These are phyloP conservation scores for Phrynocephalus versicolor DNA, from an alignment of 2,113 vertebrate genomes.

Conservation along the genomic window DNA sequence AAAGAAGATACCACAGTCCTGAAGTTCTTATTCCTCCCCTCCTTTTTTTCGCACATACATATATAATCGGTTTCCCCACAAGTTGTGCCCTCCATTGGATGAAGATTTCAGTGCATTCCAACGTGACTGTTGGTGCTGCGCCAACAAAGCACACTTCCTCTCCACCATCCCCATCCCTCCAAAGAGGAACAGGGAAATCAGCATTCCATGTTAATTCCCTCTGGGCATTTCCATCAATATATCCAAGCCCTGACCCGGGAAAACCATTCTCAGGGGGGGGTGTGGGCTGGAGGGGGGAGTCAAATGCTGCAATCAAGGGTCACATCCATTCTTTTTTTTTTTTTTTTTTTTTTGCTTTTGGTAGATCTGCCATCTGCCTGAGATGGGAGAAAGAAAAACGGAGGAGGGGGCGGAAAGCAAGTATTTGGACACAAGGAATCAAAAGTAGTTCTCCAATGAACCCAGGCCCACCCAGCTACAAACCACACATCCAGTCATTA, in stretches of 20 bases:
- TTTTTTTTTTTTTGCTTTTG: no score
- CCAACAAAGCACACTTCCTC: neutral
- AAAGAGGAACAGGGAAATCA: conserved; percentile 5
- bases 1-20: conserved; percentile 36
- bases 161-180: neutral
- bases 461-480: neutral
- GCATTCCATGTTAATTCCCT: conserved; percentile 23
- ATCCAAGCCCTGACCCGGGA: neutral
- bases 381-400: neutral
- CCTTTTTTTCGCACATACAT: no score
- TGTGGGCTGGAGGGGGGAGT: no score
- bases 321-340: neutral
- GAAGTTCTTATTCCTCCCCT: conserved; percentile 48
- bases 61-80: no score
- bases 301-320: neutral
- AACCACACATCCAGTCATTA: neutral
- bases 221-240: conserved; percentile 17
- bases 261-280: neutral
- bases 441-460: neutral
- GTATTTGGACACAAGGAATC: neutral
- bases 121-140: neutral
- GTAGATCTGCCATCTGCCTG: conserved; percentile 3
- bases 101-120: neutral
- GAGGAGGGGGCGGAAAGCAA: neutral
- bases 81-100: fast-evolving